Percentiles rank a stretch among this genome's conserved stretches.
Conservation (phyloP, 2,113 vertebrate species). For the Himantopus leucocephalus region DNA sequence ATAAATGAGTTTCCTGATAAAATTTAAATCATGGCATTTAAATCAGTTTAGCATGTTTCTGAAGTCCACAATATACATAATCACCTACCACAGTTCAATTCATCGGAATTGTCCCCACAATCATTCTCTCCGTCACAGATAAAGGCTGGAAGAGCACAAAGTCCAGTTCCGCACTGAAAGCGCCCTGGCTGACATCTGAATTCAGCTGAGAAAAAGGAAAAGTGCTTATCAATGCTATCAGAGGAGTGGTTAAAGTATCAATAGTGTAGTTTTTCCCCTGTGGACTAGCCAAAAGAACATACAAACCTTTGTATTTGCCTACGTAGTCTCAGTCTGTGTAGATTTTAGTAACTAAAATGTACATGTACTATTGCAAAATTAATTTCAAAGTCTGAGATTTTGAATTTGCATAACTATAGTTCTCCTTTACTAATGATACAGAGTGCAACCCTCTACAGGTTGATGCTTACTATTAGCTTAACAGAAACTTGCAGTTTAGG, state of each 20-base stretch:
- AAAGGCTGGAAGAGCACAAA: constrained; percentile 95
- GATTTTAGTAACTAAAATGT: background rate
- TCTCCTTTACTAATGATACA: background rate
- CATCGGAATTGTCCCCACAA: constrained; percentile 97
- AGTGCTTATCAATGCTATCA: background rate
- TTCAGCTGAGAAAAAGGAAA: constrained; percentile 80
- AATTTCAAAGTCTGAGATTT: background rate
- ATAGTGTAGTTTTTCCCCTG: background rate
- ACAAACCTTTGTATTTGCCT: background rate
- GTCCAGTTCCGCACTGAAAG: constrained; percentile 96
- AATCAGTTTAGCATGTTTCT: background rate
- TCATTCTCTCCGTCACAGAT: constrained; percentile 99
- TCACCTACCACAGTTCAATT: constrained; percentile 92
- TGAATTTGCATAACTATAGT: background rate
- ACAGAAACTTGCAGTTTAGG: background rate
- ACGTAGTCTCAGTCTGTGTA: background rate
- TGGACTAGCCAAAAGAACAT: background rate
- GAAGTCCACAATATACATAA: background rate
- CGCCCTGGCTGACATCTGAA: constrained; percentile 97
- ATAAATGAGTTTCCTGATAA: background rate
- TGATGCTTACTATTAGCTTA: background rate
- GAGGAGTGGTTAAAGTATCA: background rate
- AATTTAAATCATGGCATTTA: background rate
- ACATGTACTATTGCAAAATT: background rate
- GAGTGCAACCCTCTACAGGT: background rate